phyloP scores from a whole-genome alignment of 2,113 vertebrate genomes.

The Zosterops japonicus region DNA sequence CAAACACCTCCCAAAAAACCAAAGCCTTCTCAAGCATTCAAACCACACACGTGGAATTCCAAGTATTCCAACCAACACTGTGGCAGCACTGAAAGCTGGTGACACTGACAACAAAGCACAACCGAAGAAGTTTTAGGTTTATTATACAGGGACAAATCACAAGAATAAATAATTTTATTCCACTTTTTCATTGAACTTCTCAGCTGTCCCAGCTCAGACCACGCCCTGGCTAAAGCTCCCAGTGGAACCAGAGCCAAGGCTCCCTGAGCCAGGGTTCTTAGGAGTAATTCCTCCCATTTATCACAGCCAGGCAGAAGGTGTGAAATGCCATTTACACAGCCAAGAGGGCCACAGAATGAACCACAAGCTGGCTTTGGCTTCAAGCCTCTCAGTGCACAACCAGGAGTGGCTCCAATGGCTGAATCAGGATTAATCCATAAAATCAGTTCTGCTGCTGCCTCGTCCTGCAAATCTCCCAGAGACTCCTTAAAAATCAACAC shows the following conservation, averaged over 20 bases:
- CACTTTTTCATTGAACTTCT: not conserved
- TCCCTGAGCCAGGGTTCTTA: not conserved
- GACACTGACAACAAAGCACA: not conserved
- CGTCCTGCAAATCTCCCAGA: not conserved
- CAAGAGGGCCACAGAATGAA: not conserved
- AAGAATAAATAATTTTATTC: not conserved
- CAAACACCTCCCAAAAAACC: not conserved
- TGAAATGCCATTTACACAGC: not conserved
- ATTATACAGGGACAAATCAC: not conserved
- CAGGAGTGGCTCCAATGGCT: not conserved
- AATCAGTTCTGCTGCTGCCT: not conserved
- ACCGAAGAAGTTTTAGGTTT: not conserved
- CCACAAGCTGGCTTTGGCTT: not conserved
- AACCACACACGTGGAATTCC: rapidly evolving
- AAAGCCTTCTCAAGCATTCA: not conserved
- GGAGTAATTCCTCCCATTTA: not conserved
- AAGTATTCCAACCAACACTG: too few species aligned
- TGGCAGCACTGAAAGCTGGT: not conserved
- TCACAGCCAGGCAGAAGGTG: not conserved
- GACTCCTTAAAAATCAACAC: not conserved
- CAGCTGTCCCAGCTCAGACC: not conserved
- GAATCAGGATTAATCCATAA: not conserved
- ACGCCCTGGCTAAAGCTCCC: not conserved
- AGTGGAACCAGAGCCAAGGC: not conserved
- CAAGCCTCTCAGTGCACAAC: not conserved